phyloP scores from a whole-genome alignment of 1,140 invertebrate genomes.

The Neomicropteryx cornuta region DNA sequence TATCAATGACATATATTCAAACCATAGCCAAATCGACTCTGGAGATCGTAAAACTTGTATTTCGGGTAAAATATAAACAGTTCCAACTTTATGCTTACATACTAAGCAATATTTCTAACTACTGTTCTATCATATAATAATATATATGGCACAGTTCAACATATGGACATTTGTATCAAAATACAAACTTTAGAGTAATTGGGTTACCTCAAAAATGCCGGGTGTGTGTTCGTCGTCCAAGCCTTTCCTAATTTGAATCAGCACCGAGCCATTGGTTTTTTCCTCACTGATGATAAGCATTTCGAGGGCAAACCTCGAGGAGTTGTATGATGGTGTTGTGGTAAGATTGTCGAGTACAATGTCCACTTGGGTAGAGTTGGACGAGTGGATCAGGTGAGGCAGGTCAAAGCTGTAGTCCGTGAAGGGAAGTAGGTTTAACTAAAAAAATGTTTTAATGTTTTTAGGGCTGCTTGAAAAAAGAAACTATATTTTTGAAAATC shows the following conservation, averaged over 20 bases:
- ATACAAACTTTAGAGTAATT: too few species aligned
- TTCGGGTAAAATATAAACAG: too few species aligned
- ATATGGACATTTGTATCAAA: too few species aligned
- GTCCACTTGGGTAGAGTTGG: constrained; percentile 51
- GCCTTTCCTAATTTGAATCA: constrained; percentile 39
- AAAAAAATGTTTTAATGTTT: constrained; percentile 12
- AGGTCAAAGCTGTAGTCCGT: constrained; percentile 37
- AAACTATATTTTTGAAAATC: not conserved
- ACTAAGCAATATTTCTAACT: too few species aligned
- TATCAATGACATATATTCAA: too few species aligned
- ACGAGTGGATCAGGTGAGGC: constrained; percentile 51
- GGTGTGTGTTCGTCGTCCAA: constrained; percentile 63
- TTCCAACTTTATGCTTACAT: too few species aligned
- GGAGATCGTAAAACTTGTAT: too few species aligned
- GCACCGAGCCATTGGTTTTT: constrained; percentile 22
- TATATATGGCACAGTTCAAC: too few species aligned
- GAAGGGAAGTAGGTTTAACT: constrained; percentile 43
- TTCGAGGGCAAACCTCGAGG: constrained; percentile 48
- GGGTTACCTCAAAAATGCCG: constrained; percentile 56
- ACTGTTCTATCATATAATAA: too few species aligned
- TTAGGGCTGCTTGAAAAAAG: not conserved
- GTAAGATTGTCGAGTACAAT: constrained; percentile 44
- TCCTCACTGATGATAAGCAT: constrained; percentile 39
- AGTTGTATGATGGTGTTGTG: constrained; percentile 30
- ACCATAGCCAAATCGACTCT: too few species aligned